Conservation (phyloP, 1,140 invertebrate species). For the Potamilus streckersoni region DNA sequence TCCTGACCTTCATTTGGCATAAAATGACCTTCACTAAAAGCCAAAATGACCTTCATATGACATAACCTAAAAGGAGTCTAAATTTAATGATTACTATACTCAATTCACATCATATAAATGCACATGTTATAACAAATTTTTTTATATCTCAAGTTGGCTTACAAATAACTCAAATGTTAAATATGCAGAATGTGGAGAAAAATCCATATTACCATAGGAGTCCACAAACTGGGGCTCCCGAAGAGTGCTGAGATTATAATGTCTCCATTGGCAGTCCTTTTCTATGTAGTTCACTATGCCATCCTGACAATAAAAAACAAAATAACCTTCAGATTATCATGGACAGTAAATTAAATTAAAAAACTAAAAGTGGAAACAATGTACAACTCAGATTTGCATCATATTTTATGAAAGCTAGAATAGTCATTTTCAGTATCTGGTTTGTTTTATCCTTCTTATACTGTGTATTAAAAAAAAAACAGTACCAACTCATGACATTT, state of each 20-base stretch:
- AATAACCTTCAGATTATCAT: background rate
- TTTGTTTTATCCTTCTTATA: too few species aligned
- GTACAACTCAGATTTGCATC: too few species aligned
- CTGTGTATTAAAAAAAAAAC: too few species aligned
- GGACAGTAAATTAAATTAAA: too few species aligned
- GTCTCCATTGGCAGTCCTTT: slow-evolving; percentile 64
- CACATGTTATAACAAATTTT: background rate
- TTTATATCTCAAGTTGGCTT: background rate
- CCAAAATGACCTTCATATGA: too few species aligned
- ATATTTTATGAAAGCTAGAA: too few species aligned
- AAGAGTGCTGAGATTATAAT: slow-evolving; percentile 58
- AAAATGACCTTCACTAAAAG: too few species aligned
- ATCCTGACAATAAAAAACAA: slow-evolving; percentile 40
- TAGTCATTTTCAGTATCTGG: too few species aligned
- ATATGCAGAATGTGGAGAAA: background rate
- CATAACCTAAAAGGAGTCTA: background rate
- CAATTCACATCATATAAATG: background rate
- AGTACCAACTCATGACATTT: too few species aligned
- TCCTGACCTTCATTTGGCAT: background rate
- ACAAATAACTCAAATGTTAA: background rate
- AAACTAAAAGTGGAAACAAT: too few species aligned
- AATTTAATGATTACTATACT: too few species aligned
- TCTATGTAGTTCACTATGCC: slow-evolving; percentile 50
- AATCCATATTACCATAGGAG: slow-evolving; percentile 50
- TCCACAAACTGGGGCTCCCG: slow-evolving; percentile 57